Base-by-base conservation (phyloP, 2,888 invertebrate species). In the Volucella inflata region DNA sequence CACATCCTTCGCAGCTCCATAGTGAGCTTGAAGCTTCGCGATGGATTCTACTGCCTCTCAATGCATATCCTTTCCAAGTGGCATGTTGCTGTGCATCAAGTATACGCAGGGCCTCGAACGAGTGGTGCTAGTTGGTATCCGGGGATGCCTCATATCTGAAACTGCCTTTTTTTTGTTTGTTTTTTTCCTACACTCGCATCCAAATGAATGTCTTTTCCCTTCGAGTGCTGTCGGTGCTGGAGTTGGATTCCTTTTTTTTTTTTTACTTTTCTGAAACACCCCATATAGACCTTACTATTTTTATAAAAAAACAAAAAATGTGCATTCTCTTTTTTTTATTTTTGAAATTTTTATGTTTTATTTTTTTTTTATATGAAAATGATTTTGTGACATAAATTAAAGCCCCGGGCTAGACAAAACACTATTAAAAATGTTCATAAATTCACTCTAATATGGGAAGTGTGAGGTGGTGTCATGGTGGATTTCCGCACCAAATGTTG, bases 341-440 rank as follows among this genome's bases (percentile, higher is more conserved):
- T 57, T 60, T 57, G 51, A 21, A 30, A 9, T 71, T 70, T 70
- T 36, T 30, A 38, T 12, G 21, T 60, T 71, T 59, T 60, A 12
- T 57, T 59, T 65, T 50, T 68, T 62, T 65, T 87, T 87, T 88
- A 76, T 88, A 87, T 88, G 87, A 87, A 88, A 88, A 88, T 88
- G 88, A 88, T 88, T 88, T 87, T 87, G 83, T 87, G 88, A 88
- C 87, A 88, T 87, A 88, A 88, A 88, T 88, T 88, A 88, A 87
- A 83, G 82, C 87, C 88, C 48, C 68, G 51, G 87, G 88, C 83
- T 46, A 81, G 81, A 74, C 80, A 79, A 88, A 88, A 88, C 85
- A 87, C 87, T 83, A 88, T 87, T 88, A 87, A 88, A 88, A 88
- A 87, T 87, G 87, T 82, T 87, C 87, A 87, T 87, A 87, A 85